A percentile compares a stretch with the other conserved stretches of the same genome.
Evolutionary conservation across 2,113 vertebrate species (phyloP).

Genomic region (Corythaixoides concolor): DNA sequence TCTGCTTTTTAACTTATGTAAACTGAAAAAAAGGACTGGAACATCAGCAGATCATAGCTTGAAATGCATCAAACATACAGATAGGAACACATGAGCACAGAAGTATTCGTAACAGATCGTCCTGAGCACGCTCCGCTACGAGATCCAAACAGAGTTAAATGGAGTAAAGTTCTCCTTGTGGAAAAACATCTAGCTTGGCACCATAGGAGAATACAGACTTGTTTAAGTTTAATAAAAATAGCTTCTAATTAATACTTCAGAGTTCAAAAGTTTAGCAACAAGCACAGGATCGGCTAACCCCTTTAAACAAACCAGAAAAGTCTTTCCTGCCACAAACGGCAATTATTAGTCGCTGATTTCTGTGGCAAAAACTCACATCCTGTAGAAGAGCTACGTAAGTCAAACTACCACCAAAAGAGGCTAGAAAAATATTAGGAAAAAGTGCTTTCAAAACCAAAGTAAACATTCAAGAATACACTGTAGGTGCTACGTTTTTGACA

Average conservation of each 20-base stretch:
- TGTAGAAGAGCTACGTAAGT: conserved; percentile 47
- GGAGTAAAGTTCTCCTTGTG: conserved; percentile 44
- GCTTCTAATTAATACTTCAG: conserved; percentile 69
- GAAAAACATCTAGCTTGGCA: conserved; percentile 71
- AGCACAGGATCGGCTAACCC: conserved; percentile 51
- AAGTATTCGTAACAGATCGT: conserved; percentile 18
- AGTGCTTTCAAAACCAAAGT: conserved; percentile 67
- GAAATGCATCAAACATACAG: conserved; percentile 61
- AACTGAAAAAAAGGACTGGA: conserved; percentile 33
- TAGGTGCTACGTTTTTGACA: conserved; percentile 44
- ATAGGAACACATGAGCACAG: conserved; percentile 56
- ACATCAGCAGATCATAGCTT: conserved; percentile 56
- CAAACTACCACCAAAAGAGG: conserved; percentile 50
- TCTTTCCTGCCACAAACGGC: conserved; percentile 44
- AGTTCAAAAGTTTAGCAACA: conserved; percentile 69
- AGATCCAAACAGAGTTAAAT: neutral
- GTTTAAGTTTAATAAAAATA: conserved; percentile 73
- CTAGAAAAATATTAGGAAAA: conserved; percentile 70
- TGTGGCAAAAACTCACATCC: conserved; percentile 52
- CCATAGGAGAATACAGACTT: conserved; percentile 72
- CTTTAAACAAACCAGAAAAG: conserved; percentile 30
- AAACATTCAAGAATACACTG: conserved; percentile 53
- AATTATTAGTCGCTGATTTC: neutral
- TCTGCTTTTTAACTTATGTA: conserved; percentile 38
- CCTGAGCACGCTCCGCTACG: conserved; percentile 4